Evolutionary conservation across 1,140 invertebrate genomes (phyloP), one percentile per base, ranked within the genome.

Genomic region (Diorhabda sublineata): DNA sequence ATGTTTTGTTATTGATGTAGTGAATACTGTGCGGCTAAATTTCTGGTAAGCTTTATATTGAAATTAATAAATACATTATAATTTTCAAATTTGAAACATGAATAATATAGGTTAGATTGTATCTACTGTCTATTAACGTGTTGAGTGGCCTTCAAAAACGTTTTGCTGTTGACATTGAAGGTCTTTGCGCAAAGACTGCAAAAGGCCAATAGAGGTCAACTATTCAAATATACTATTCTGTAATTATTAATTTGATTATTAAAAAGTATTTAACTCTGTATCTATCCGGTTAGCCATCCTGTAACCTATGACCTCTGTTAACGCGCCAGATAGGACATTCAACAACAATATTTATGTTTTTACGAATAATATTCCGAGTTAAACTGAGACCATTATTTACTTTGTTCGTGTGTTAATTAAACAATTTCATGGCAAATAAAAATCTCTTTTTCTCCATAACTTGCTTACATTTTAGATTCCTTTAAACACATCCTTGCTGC

Each of bases 131-230:
- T 65, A 73, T 70, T 80, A 79, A 76, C 75, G 75, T 79, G 76
- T 71, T 71, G 74, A 73, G 71, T 78, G 78, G 78, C 78, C 78
- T 80, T 80, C 78, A 78, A 77, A 76, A 77, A 76, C 74, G 72
- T 78, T 78, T 78, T 74, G 77, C 74, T 79, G 77, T 80, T 80
- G 78, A 80, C 77, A 80, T 80, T 80, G 78, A 80, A 75, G 76
- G 76, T 77, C 76, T 77, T 72, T 78, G 76, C 74, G 74, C 77
- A 77, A 80, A 80, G 78, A 78, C 77, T 79, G 76, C 77, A 78
- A 80, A 80, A 79, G 77, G 78, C 78, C 76, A 76, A 65, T 75
- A 78, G 76, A 77, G 78, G 77, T 80, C 77, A 80, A 77, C 74
- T 78, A 73, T 78, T 75, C 64, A 75, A 76, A 75, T 74, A 69